A percentile compares a stretch with the other conserved stretches of the same genome.
Conservation (phyloP, 2,113 vertebrate species). For the Pseudorasbora parva region DNA sequence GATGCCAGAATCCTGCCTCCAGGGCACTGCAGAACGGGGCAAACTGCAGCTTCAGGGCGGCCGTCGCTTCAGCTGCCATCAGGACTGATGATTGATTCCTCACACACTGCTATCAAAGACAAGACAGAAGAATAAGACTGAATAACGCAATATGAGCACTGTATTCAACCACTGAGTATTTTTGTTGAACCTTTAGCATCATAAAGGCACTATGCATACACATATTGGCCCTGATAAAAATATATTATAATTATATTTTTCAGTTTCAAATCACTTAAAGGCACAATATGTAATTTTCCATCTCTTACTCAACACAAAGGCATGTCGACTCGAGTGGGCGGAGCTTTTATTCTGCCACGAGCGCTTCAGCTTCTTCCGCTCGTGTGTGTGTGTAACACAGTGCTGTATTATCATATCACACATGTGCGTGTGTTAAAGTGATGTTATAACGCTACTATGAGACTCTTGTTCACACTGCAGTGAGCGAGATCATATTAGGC, state of each 20-base stretch:
- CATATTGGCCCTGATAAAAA: not conserved
- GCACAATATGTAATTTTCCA: too few species aligned
- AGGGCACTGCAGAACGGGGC: slow-evolving; percentile 92
- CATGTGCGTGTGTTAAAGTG: too few species aligned
- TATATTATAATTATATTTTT: not conserved
- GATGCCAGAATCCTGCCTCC: slow-evolving; percentile 97
- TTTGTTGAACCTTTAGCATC: not conserved
- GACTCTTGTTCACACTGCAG: too few species aligned
- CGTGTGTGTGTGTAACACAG: too few species aligned
- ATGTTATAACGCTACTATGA: too few species aligned
- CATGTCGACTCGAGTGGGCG: too few species aligned
- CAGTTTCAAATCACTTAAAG: not conserved
- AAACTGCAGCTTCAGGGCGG: slow-evolving; percentile 85
- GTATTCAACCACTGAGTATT: not conserved
- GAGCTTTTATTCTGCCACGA: too few species aligned
- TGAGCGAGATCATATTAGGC: too few species aligned
- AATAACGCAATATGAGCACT: not conserved
- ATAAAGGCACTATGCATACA: not conserved
- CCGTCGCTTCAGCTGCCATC: slow-evolving; percentile 54
- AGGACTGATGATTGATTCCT: not conserved
- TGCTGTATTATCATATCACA: too few species aligned
- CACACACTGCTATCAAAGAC: not conserved
- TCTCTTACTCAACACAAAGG: too few species aligned
- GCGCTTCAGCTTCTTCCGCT: too few species aligned
- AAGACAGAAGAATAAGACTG: not conserved